Base-by-base conservation (phyloP, 2,888 invertebrate species). In the Galerucella pusilla region DNA sequence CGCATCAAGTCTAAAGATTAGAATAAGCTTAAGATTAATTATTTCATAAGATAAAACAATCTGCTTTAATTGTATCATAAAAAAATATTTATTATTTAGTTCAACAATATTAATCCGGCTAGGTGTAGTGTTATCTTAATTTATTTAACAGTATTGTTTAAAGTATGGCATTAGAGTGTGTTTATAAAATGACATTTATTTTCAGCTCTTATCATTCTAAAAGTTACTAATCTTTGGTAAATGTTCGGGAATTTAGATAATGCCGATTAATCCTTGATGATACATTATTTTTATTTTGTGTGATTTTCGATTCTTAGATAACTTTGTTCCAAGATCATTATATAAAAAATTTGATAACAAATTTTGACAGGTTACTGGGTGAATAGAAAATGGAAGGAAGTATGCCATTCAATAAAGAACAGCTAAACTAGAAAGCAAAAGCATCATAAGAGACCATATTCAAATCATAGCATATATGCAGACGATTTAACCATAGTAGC, bases 201-300 rank as follows among this genome's bases (percentile, higher is more conserved):
- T 57, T 57, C 10, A 57, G 54, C 67, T 35, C 14, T 49, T 46
- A 66, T 49, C 46, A 66, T 49, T 49, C 28, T 20, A 67, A 16
- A 54, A 42, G 35, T 42, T 25, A 16, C 54, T 67, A 67, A 67
- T 67, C 67, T 28, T 67, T 28, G 1, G n/a, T 11, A 67, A 67
- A 67, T 35, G 35, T n/a, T 28, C 12, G 14, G 67, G 35, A 9
- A 67, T 67, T 67, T 54, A 67, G 67, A 67, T 67, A 67, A 54
- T 2, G 9, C 35, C 35, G 35, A 42, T 42, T 35, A 67, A 67
- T 54, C 67, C n/a, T 52, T 67, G 11, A 20, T 6, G 9, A 35
- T 9, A 67, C 35, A 28, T 67, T 67, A 54, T 67, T 67, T 54
- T 67, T 57, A 52, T n/a, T 9, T 45, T 46, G 64, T 46, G 45